Conservation (phyloP, 2,113 vertebrate species). For the Prunella fulvescens region DNA sequence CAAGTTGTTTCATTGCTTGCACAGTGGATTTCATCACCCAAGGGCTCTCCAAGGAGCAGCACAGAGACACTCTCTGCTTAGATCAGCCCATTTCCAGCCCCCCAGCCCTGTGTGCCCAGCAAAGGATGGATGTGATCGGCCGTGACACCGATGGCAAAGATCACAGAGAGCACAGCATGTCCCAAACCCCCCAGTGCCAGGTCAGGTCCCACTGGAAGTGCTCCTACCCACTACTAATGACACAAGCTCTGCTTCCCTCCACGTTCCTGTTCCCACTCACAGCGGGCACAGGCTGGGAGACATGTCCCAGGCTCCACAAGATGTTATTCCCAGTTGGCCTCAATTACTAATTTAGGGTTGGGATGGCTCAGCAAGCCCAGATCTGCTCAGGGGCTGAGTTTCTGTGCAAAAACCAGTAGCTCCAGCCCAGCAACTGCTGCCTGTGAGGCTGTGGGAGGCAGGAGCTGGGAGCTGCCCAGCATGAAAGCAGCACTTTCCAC, state of each 20-base stretch:
- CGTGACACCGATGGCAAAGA: fast-evolving
- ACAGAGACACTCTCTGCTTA: neutral
- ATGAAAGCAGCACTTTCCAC: neutral
- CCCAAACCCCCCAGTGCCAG: neutral
- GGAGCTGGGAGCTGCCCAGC: neutral
- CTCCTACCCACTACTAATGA: neutral
- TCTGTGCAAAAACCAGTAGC: neutral
- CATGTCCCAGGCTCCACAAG: fast-evolving
- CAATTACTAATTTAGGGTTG: neutral
- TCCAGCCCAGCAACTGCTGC: neutral
- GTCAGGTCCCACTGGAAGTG: neutral
- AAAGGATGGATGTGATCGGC: neutral
- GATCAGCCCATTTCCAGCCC: neutral
- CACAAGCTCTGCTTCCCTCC: neutral
- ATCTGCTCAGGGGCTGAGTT: neutral
- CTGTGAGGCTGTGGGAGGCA: neutral
- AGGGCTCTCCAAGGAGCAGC: neutral
- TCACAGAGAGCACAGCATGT: neutral
- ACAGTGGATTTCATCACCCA: neutral
- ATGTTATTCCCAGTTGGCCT: neutral
- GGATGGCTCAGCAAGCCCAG: neutral
- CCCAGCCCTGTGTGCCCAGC: neutral
- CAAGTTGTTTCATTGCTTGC: neutral
- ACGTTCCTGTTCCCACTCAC: neutral
- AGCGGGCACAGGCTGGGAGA: fast-evolving